These are phyloP conservation scores for Stramonita haemastoma DNA, from an alignment of 2,888 invertebrate species.

Conservation along the genomic window DNA sequence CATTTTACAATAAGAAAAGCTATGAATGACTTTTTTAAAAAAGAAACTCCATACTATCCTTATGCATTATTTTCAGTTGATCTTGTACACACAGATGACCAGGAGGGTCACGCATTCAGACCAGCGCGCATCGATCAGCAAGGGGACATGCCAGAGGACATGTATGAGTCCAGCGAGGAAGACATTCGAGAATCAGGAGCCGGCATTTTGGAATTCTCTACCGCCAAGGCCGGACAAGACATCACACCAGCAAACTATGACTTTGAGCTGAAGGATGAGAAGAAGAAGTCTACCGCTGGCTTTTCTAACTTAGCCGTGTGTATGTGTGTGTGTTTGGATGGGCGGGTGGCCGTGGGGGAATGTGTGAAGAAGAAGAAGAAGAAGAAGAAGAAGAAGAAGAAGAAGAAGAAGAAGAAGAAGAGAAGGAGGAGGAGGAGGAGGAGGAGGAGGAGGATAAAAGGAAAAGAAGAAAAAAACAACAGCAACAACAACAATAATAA, in stretches of 20 bases:
- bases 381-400: no score
- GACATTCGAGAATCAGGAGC: slow-evolving; percentile 76
- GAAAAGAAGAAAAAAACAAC: no score
- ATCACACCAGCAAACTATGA: slow-evolving; percentile 91
- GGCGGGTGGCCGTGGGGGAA: background rate
- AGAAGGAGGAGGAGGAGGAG: no score
- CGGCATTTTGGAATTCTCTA: slow-evolving; percentile 86
- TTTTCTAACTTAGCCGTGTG: slow-evolving; percentile 70
- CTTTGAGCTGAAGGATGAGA: slow-evolving; percentile 63
- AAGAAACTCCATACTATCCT: no score
- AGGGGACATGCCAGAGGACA: slow-evolving; percentile 70
- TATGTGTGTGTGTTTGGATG: slow-evolving; percentile 40
- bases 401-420: no score
- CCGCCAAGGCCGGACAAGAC: slow-evolving; percentile 91
- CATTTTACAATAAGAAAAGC: no score
- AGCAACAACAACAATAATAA: no score
- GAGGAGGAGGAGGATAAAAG: no score
- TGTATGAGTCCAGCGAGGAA: slow-evolving; percentile 74
- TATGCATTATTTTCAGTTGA: no score
- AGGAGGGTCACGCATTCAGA: slow-evolving; percentile 54
- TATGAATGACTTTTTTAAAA: no score
- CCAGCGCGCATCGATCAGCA: slow-evolving; percentile 56
- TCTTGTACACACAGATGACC: slow-evolving; percentile 39
- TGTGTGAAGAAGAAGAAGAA: no score
- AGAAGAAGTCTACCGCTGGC: slow-evolving; percentile 61